Evolutionary conservation across 2,113 vertebrate species (phyloP), one percentile per base, ranked within the genome.

Genomic region (Seriola dumerili): DNA sequence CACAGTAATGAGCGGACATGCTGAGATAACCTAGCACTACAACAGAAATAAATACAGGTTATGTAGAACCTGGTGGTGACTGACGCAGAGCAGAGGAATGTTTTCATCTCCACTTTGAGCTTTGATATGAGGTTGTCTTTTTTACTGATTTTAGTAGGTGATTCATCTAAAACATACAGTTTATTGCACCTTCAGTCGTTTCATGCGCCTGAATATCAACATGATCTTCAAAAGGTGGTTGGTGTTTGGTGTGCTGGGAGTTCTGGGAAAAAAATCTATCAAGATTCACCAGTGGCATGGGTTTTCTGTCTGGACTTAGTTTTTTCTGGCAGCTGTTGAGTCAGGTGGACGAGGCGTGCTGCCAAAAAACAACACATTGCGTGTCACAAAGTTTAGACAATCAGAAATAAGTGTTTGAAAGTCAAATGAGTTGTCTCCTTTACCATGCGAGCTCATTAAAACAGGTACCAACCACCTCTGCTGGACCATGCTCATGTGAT

Each of bases 41-140:
- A 77, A 86, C 87, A 80, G 54, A 88, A 89, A 87, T 78, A 87
- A 85, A 81, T 85, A 76, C 52, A 34, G 54, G 44, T 59, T 13
- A 5, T 57, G 42, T 3, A 29, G 40, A 70, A 58, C 16, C 54
- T 38, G 78, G 21, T 4, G 70, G 61, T 29, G 46, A 19, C 14
- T 54, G 63, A 72, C 0, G 38, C 46, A 16, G 29, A 75, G 73
- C 4, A 38, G 66, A 85, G 84, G 83, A 89, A 91, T 75, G 83
- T 70, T 79, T 77, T 70, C n/a, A 32, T 17, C 68, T 68, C 19
- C 0, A 3, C 23, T 63, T 32, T 12, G 36, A 80, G 52, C 40
- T 34, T 21, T 42, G 40, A 42, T 42, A 42, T 42, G 44, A 19
- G 48, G 5, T 23, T 11, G 52, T 11, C 21, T 58, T 50, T 50